Base-by-base conservation (phyloP, 1,140 invertebrate genomes). In the Trissolcus basalis region DNA sequence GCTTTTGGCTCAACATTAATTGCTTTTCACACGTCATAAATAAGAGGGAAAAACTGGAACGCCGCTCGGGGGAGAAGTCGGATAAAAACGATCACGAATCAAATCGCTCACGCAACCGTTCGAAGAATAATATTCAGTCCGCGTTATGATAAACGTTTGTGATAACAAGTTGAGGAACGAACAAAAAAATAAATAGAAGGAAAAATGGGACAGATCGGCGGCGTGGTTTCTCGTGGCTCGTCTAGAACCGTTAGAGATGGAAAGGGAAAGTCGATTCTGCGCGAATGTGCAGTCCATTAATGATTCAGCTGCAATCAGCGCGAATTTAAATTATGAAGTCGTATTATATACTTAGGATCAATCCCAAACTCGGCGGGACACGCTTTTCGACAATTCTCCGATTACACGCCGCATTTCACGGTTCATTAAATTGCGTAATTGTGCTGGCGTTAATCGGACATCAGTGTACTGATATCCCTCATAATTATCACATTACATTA, bases 241-340 rank as follows among this genome's bases (percentile, higher is more conserved):
- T 64, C 45, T 39, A 27, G 61, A 27, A 72, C 75, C 75, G 75
- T 77, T 77, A 27, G 19, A 77, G 36, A 77, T 69, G 11, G 69
- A 72, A 77, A 58, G 75, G 72, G 75, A 78, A 78, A 73, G 75
- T 78, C 56, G 19, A 27, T 27, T 1, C 39, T 48, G 54, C 44
- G 64, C 63, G 27, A 77, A 72, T 64, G 61, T 67, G 68, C 27
- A 53, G 45, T 59, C 54, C 75, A 43, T 65, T 70, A 70, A 73
- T 65, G 75, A 78, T 64, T 73, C 69, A 65, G 51, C 51, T 73
- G 75, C 61, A 73, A 78, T 78, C 64, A 64, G 65, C 55, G 65
- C 48, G 58, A 75, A 69, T 75, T 75, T 69, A 68, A 69, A 68
- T 53, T 68, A 68, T 63, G 55, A 55, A 56, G 51, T 50, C 61